phyloP scores from a whole-genome alignment of 2,888 invertebrate species.

The Strigamia maritima region DNA sequence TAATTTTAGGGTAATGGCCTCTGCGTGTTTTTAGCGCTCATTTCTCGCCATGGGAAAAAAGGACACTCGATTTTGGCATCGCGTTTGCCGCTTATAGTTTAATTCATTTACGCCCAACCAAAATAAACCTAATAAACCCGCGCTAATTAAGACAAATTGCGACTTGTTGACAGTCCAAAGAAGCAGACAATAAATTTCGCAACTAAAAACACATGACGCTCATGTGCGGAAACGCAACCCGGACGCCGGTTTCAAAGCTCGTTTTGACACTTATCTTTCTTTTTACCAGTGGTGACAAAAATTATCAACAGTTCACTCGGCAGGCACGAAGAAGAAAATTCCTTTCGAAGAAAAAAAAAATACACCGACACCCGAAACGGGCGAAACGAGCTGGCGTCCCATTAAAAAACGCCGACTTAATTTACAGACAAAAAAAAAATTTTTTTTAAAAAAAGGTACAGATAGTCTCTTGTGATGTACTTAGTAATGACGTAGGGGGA shows the following conservation, averaged over 20 bases:
- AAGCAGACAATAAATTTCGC: slow-evolving; percentile 15
- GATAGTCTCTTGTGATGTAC: slow-evolving; percentile 15
- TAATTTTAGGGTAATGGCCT: slow-evolving; percentile 18
- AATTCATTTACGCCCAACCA: not conserved
- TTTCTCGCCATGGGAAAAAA: slow-evolving; percentile 5
- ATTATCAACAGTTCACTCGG: slow-evolving; percentile 21
- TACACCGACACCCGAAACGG: not conserved
- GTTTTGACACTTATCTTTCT: slow-evolving; percentile 21
- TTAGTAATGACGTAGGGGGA: not conserved
- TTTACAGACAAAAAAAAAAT: not conserved
- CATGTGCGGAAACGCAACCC: not conserved
- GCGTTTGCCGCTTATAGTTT: not conserved
- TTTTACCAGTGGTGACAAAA: not conserved
- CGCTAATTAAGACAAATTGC: slow-evolving; percentile 19
- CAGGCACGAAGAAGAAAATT: slow-evolving; percentile 7
- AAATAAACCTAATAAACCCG: slow-evolving; percentile 15
- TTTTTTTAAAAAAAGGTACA: not conserved
- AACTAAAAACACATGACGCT: slow-evolving; percentile 17
- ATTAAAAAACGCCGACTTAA: slow-evolving; percentile 7
- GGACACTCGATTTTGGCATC: not conserved
- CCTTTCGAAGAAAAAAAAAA: not conserved
- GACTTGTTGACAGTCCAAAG: slow-evolving; percentile 27
- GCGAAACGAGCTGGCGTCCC: not conserved
- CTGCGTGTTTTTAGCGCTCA: not conserved
- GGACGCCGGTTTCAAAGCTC: slow-evolving; percentile 15